phyloP scores from a whole-genome alignment of 2,888 invertebrate genomes.

The Gerris lacustris region DNA sequence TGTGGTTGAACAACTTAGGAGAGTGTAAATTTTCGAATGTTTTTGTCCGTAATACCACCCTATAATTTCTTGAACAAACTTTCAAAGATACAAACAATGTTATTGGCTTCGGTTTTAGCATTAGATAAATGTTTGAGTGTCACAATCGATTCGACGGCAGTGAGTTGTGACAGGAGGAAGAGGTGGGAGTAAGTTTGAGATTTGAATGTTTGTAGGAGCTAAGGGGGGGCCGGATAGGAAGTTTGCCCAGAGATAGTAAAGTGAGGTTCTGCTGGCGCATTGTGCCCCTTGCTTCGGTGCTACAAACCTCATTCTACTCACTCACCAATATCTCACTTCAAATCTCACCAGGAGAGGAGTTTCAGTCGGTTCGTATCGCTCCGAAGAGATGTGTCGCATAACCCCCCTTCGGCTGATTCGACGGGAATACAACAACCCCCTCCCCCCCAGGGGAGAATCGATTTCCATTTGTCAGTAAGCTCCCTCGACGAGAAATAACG shows the following conservation, averaged over 20 bases:
- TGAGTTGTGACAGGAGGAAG: not conserved
- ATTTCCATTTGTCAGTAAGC: slow-evolving; percentile 5
- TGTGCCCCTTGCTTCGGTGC: no score
- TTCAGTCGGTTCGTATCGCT: not conserved
- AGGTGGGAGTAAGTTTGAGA: not conserved
- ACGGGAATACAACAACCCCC: not conserved
- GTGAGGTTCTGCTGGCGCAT: not conserved
- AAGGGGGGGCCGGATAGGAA: not conserved
- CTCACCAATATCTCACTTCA: not conserved
- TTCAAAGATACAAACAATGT: no score
- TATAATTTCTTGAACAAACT: not conserved
- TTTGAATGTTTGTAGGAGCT: not conserved
- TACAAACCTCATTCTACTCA: not conserved
- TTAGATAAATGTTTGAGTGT: not conserved
- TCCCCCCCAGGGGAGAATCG: not conserved
- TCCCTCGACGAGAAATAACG: not conserved
- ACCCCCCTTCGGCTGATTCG: not conserved
- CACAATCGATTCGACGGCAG: not conserved
- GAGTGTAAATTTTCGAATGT: not conserved
- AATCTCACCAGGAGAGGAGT: not conserved
- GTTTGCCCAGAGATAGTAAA: not conserved
- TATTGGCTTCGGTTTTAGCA: not conserved
- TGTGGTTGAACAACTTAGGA: no score
- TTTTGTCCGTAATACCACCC: not conserved
- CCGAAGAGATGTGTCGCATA: not conserved